A percentile compares a stretch with the other conserved stretches of the same genome.
Evolutionary conservation across 1,140 invertebrate genomes (phyloP).

Genomic region (Lepidurus packardi): DNA sequence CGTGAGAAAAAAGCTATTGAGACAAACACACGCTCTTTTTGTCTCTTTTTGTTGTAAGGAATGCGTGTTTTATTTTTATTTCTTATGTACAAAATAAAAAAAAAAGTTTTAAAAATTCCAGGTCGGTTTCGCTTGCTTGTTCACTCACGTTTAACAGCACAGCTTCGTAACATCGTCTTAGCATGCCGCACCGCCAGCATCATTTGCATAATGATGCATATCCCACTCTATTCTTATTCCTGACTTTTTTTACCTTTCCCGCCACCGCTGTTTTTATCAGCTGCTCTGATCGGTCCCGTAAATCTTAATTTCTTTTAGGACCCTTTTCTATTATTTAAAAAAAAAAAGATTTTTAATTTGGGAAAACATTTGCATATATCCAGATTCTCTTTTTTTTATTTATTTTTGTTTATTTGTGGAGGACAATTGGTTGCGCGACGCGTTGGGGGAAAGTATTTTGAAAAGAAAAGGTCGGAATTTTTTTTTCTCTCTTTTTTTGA

Average conservation of each 20-base stretch:
- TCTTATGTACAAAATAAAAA: too few species aligned
- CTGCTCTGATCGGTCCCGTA: constrained; percentile 10
- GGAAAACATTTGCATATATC: not conserved
- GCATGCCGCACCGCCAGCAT: constrained; percentile 26
- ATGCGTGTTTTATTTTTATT: not conserved
- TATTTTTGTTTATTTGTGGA: not conserved
- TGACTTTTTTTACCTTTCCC: not conserved
- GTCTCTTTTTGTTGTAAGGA: not conserved
- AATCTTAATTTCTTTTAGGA: not conserved
- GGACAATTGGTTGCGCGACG: not conserved
- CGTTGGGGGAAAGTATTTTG: not conserved
- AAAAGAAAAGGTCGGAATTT: not conserved
- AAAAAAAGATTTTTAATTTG: not conserved
- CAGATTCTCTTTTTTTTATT: not conserved
- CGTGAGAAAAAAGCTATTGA: constrained; percentile 22
- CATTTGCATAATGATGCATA: constrained; percentile 33
- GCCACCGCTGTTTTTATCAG: constrained; percentile 17
- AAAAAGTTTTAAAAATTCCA: not conserved
- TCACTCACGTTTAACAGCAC: not conserved
- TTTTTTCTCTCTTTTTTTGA: not conserved
- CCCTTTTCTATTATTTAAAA: not conserved
- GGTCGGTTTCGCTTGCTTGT: not conserved
- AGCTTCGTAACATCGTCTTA: not conserved
- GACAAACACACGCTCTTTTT: not conserved
- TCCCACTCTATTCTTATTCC: constrained; percentile 20